phyloP scores from a whole-genome alignment of 2,797 vertebrate genomes.

The Fistularia tabacaria region DNA sequence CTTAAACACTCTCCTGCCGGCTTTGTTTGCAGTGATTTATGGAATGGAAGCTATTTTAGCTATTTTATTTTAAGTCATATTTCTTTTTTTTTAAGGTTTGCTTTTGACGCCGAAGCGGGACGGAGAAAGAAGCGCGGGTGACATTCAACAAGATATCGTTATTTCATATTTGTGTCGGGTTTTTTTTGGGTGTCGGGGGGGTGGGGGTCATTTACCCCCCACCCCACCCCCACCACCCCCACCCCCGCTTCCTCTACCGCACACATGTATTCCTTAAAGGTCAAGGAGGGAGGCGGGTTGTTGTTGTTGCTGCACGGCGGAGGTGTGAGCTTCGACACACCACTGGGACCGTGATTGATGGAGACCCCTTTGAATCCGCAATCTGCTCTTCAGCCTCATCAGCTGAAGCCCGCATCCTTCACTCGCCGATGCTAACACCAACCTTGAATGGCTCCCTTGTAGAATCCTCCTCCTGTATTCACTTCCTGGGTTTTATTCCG shows the following conservation, averaged over 20 bases:
- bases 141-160: conserved; percentile 6
- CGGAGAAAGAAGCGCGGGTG: background rate
- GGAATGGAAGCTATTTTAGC: too few species aligned
- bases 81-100: background rate
- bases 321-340: conserved; percentile 33
- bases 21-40: conserved; percentile 39
- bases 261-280: conserved; percentile 23
- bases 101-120: conserved; percentile 8
- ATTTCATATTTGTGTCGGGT: conserved; percentile 14
- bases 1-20: conserved; percentile 26
- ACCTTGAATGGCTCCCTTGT: too few species aligned
- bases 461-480: too few species aligned
- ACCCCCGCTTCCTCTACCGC: background rate
- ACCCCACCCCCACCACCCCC: background rate
- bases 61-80: background rate
- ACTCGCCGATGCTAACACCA: background rate
- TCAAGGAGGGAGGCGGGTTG: conserved; percentile 28
- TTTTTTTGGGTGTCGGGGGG: background rate
- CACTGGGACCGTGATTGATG: conserved; percentile 57
- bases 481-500: too few species aligned
- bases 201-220: conserved; percentile 10
- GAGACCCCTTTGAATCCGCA: conserved; percentile 33
- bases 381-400: conserved; percentile 35
- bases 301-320: conserved; percentile 27
- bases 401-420: conserved; percentile 33